Percentiles rank a stretch among this genome's conserved stretches.
Conservation (phyloP, 2,888 invertebrate genomes). For the Leucophenga maculata region DNA sequence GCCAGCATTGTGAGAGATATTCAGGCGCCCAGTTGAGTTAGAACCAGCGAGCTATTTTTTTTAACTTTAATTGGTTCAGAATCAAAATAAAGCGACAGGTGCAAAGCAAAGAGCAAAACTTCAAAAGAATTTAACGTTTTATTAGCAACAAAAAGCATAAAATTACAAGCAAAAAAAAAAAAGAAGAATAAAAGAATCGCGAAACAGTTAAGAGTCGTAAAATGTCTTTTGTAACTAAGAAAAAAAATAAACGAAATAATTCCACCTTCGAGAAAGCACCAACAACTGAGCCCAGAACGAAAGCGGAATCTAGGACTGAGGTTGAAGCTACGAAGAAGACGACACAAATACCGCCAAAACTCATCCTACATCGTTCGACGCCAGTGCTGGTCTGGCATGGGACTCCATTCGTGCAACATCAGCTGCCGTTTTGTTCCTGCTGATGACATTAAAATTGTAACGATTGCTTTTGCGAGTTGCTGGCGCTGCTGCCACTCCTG, state of each 20-base stretch:
- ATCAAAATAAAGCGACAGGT: background rate
- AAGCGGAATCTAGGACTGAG: too few relatives aligned
- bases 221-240: background rate
- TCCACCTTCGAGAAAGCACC: background rate
- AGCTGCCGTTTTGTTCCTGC: conserved; percentile 53
- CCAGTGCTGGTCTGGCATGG: too few relatives aligned
- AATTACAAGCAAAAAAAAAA: background rate
- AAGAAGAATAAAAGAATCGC: background rate
- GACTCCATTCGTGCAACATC: conserved; percentile 39
- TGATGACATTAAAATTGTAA: conserved; percentile 60
- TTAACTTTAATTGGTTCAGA: too few relatives aligned
- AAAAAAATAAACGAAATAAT: background rate
- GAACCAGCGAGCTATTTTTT: too few relatives aligned
- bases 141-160: conserved; percentile 5
- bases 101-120: background rate
- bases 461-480: conserved; percentile 62
- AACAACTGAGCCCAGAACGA: background rate
- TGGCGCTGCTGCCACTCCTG: conserved; percentile 43
- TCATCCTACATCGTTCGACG: too few relatives aligned
- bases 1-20: too few relatives aligned
- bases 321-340: too few relatives aligned
- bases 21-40: too few relatives aligned
- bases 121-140: background rate
- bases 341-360: too few relatives aligned
- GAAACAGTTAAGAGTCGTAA: conserved; percentile 25